Percentiles rank a stretch among this genome's conserved stretches.
Conservation (phyloP, 2,888 invertebrate species). For the Eupelmus urozonus region DNA sequence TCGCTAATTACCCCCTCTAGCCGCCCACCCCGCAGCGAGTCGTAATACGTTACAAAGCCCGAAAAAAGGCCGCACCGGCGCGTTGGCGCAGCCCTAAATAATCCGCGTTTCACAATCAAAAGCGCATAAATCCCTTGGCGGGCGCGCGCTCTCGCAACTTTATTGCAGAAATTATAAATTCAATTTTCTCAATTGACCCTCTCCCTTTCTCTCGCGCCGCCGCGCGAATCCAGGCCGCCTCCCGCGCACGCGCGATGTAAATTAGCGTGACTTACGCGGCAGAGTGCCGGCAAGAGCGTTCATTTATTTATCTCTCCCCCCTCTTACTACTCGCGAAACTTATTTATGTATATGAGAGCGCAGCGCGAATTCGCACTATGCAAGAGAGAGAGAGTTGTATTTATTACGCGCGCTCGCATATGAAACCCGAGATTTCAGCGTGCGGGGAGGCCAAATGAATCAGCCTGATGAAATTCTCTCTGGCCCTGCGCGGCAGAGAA, state of each 20-base stretch:
- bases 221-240: background rate
- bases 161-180: conserved; percentile 57
- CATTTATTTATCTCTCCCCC: conserved; percentile 24
- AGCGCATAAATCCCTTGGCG: conserved; percentile 32
- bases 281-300: conserved; percentile 16
- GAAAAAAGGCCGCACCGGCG: background rate
- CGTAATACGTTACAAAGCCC: background rate
- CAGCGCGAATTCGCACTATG: conserved; percentile 48
- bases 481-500: too few relatives aligned
- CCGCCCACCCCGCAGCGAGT: background rate
- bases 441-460: conserved; percentile 33
- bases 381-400: conserved; percentile 6
- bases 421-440: conserved; percentile 49
- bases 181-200: conserved; percentile 53
- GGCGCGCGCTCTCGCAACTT: conserved; percentile 22
- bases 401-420: conserved; percentile 14
- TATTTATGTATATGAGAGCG: conserved; percentile 50
- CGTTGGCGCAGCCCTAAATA: conserved; percentile 36
- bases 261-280: conserved; percentile 58
- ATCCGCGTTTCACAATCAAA: conserved; percentile 49
- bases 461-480: conserved; percentile 51
- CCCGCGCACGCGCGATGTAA: conserved; percentile 41
- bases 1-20: conserved; percentile 43
- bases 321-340: background rate
- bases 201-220: background rate